Evolutionary conservation across 2,888 invertebrate genomes (phyloP).

Genomic region (Lepidochitona cinerea): DNA sequence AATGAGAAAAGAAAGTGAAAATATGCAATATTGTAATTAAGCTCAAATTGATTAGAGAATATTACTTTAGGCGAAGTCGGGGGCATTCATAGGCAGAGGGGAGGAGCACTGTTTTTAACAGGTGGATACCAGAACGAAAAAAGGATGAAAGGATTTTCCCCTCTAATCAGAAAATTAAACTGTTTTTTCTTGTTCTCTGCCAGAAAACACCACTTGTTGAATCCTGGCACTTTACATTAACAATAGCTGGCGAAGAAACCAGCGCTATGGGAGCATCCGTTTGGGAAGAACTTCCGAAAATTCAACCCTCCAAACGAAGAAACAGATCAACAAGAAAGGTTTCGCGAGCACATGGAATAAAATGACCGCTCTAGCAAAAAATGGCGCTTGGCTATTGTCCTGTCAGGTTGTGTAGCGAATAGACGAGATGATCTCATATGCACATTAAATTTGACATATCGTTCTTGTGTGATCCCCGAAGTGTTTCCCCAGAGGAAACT

Average conservation of each 20-base stretch:
- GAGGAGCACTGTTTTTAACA: too few relatives aligned
- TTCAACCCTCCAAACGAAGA: neutral
- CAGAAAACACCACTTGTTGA: neutral
- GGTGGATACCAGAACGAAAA: neutral
- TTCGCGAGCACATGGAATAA: slow-evolving; percentile 1
- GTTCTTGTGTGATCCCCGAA: neutral
- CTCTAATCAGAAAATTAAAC: neutral
- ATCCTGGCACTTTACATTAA: neutral
- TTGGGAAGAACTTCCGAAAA: neutral
- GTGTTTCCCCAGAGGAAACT: neutral
- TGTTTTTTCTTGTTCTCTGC: neutral
- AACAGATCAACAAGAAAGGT: neutral
- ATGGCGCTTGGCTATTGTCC: neutral
- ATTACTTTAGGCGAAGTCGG: too few relatives aligned
- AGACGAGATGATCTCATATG: neutral
- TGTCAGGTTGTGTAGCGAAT: neutral
- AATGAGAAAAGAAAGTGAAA: too few relatives aligned
- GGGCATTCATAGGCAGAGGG: too few relatives aligned
- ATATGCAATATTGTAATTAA: too few relatives aligned
- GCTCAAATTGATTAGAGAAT: too few relatives aligned
- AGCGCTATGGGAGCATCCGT: neutral
- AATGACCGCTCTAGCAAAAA: neutral
- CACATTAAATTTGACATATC: slow-evolving; percentile 1
- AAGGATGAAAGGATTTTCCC: neutral
- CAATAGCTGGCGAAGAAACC: neutral